Base-by-base conservation (phyloP, 2,113 vertebrate species). In the Xenus cinereus region DNA sequence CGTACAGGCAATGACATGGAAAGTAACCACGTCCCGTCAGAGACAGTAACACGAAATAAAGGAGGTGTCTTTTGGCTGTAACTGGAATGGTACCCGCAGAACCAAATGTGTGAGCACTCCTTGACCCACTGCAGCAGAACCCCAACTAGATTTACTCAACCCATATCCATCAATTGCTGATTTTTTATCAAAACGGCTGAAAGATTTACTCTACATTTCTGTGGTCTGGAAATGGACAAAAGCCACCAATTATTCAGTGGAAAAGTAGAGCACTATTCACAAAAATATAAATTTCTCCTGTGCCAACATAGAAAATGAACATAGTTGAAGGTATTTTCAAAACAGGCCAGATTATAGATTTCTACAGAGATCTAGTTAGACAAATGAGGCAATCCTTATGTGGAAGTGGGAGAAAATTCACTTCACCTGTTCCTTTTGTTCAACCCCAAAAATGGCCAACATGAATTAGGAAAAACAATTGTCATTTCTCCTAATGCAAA, bases 1-100 rank as follows among this genome's bases (percentile, higher is more conserved):
- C 1, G 13, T 15, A 62, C 32, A 62, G 1, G 5, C 3, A 11
- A 60, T 37, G 18, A 83, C 23, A 27, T 1, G 1, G 48, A 28
- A 93, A 85, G 51, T 23, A 60, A 76, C 43, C 14, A 54, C 51
- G 30, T 48, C 23, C 16, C 60, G 57, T 39, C 59, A 73, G 59
- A 54, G 33, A 41, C 13, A 54, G 41, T 53, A 80, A 77, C 11
- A 45, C 5, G 6, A 66, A 95, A 68, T 48, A 78, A 74, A 75
- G n/a, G 30, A 86, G 77, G 19, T 5, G 16, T 88, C 45, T 84
- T 48, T 45, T 51, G 30, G 27, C 59, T 89, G 12, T 69, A 53
- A 76, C 27, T 63, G 71, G n/a, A 92, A 51, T 7, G 23, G 9
- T 18, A 46, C 4, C 33, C 1, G 0, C 14, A 59, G 35, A 93